A percentile compares a stretch with the other conserved stretches of the same genome.
Conservation (phyloP, 2,797 vertebrate genomes). For the Thalassophryne amazonica region DNA sequence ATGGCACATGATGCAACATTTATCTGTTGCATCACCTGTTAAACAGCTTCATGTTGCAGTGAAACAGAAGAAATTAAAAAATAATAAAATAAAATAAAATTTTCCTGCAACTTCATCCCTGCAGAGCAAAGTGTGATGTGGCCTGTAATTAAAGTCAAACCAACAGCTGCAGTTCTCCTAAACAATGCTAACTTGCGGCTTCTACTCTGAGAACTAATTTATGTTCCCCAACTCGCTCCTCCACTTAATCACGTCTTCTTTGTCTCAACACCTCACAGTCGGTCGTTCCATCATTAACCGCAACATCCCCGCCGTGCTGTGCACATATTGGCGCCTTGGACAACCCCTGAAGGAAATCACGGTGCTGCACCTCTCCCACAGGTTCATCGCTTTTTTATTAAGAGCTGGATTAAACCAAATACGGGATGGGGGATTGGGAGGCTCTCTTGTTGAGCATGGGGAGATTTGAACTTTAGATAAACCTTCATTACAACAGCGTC, state of each 20-base stretch:
- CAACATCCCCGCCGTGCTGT: no score
- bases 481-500: constrained; percentile 3
- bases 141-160: no score
- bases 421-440: neutral
- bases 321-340: no score
- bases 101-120: no score
- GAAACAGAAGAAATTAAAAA: no score
- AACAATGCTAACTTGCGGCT: neutral
- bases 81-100: no score
- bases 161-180: neutral
- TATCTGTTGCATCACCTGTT: no score
- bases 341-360: constrained; percentile 1
- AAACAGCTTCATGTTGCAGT: no score
- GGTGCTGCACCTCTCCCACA: neutral
- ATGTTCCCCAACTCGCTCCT: neutral
- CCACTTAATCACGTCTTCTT: neutral
- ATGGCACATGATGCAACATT: no score
- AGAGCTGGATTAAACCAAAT: constrained; percentile 10
- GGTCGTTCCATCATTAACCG: neutral
- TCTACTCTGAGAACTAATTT: no score
- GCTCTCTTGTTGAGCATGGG: neutral
- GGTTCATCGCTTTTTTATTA: constrained; percentile 1
- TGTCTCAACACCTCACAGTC: neutral
- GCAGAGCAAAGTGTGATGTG: no score
- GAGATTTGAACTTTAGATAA: constrained; percentile 6